Conservation (phyloP, 2,888 invertebrate species). For the Himalopsyche japonica region DNA sequence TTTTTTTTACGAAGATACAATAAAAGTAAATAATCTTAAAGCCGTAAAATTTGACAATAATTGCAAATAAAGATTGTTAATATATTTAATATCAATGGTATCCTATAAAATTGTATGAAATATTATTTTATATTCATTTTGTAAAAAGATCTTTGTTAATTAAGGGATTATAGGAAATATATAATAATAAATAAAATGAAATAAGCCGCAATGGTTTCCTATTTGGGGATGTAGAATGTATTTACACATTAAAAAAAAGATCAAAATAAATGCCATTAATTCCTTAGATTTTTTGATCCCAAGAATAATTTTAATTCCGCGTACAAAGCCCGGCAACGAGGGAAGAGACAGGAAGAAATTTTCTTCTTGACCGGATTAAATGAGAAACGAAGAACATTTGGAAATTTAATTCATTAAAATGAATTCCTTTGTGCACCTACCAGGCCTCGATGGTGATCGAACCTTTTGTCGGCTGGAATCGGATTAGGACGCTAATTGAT, state of each 20-base stretch:
- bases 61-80: too few relatives aligned
- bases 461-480: slow-evolving; percentile 38
- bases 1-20: too few relatives aligned
- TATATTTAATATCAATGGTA: too few relatives aligned
- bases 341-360: slow-evolving; percentile 14
- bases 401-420: slow-evolving; percentile 40
- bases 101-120: too few relatives aligned
- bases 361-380: slow-evolving; percentile 18
- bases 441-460: slow-evolving; percentile 37
- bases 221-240: neutral
- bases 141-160: too few relatives aligned
- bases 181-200: neutral
- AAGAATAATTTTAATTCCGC: neutral
- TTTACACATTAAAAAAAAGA: neutral
- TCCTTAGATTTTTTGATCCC: neutral
- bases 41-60: too few relatives aligned
- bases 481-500: slow-evolving; percentile 40
- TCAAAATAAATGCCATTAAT: neutral
- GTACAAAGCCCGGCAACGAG: neutral
- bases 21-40: too few relatives aligned
- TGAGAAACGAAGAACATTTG: slow-evolving; percentile 16
- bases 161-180: too few relatives aligned
- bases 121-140: too few relatives aligned
- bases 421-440: slow-evolving; percentile 38
- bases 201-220: neutral